Evolutionary conservation across 2,113 vertebrate species (phyloP), one percentile per base, ranked within the genome.

Genomic region (Cynocephalus volans): DNA sequence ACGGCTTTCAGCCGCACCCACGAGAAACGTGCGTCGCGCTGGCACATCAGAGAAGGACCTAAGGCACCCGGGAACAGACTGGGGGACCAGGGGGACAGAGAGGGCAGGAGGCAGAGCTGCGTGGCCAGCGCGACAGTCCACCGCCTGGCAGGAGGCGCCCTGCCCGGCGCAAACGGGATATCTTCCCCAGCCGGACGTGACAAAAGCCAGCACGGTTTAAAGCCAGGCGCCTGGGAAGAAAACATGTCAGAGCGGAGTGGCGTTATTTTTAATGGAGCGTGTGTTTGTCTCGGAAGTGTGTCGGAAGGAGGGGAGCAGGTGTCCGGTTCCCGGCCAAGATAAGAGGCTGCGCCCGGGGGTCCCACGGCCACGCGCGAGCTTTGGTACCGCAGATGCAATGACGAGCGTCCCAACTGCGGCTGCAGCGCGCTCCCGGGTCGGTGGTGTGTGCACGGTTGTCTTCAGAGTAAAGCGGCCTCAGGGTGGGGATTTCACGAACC

Each of bases 251-350:
- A 98, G 96, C 95, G 96, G 98, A 93, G 96, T 97, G 98, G 98
- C 99, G 99, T 98, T 99, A 98, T 99, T 99, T 99, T 99, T 98
- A 99, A 99, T 96, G 98, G 98, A 98, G 98, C 99, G 98, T 98
- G 98, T 99, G 99, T 99, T 99, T 99, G 99, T 99, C 98, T 99
- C 98, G 96, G 98, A 97, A 95, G 97, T 96, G 97, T 98, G 97
- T 98, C 88, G 83, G 96, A 90, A 93, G 97, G 92, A 96, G 96
- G 96, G 94, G 96, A 86, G 23, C 48, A 26, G 75, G 65, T 98
- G 98, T 99, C 98, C 0, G 96, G 96, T 99, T 99, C 99, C 99
- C 93, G 94, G 97, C 92, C 90, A 93, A 62, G 88, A 91, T 50
- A 81, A 33, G 70, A 88, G 67, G 77, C 69, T 0, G 70, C 90